Evolutionary conservation across 2,797 vertebrate species (phyloP).

Genomic region (Myioborus melanocephalus): DNA sequence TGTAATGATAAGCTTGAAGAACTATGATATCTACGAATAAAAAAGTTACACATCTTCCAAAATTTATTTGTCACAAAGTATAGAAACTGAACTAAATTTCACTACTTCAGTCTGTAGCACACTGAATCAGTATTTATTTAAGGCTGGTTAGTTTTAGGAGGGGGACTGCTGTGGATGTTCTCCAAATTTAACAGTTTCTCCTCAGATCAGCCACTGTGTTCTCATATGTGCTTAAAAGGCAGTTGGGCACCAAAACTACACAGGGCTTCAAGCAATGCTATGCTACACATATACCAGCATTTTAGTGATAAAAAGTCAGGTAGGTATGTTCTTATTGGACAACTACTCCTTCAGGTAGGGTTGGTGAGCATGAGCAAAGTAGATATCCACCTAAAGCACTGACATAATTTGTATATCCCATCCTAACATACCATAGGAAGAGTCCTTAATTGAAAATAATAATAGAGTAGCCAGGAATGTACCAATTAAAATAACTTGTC

Average conservation of each 20-base stretch:
- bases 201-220: background rate
- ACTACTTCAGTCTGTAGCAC: background rate
- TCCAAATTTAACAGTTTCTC: background rate
- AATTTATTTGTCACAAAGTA: background rate
- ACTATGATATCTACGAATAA: background rate
- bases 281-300: background rate
- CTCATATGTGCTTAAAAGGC: rapidly evolving
- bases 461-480: background rate
- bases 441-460: conserved; percentile 1
- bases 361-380: background rate
- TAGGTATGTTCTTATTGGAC: background rate
- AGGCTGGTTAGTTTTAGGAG: background rate
- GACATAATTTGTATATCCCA: background rate
- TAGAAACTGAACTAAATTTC: background rate
- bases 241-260: background rate
- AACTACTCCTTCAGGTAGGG: background rate
- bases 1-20: background rate
- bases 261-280: background rate
- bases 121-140: background rate
- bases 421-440: background rate
- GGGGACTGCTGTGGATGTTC: background rate
- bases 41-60: background rate
- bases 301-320: background rate
- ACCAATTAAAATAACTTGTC: background rate
- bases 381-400: background rate